Evolutionary conservation across 2,113 vertebrate species (phyloP).

Genomic region (Odobenus rosmarus): DNA sequence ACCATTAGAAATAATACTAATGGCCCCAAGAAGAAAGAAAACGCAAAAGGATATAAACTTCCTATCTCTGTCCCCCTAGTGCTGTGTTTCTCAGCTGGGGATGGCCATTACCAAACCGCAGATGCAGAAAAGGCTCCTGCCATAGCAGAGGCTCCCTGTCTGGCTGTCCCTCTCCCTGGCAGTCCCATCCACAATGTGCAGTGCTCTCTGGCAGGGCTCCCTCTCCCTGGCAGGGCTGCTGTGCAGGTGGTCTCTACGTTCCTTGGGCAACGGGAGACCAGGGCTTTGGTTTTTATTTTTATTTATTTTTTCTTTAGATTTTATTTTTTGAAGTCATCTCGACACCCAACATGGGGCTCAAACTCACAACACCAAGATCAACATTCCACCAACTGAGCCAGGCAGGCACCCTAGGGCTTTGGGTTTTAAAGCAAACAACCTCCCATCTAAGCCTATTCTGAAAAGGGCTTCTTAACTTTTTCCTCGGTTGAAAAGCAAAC

Average conservation of each 20-base stretch:
- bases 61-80: background rate
- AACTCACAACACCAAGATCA: background rate
- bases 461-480: background rate
- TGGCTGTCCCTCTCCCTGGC: background rate
- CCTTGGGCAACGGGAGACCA: background rate
- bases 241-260: background rate
- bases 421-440: background rate
- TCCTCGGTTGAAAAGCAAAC: background rate
- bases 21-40: background rate
- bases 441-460: background rate
- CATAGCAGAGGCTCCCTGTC: background rate
- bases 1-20: background rate
- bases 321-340: background rate
- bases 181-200: background rate
- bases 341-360: background rate
- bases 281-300: background rate
- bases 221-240: background rate
- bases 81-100: background rate
- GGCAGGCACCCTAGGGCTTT: background rate
- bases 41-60: background rate
- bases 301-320: background rate
- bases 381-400: background rate
- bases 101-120: background rate
- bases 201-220: background rate
- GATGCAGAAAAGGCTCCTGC: background rate